Conservation (phyloP, 2,113 vertebrate species). For the Gila orcuttii region DNA sequence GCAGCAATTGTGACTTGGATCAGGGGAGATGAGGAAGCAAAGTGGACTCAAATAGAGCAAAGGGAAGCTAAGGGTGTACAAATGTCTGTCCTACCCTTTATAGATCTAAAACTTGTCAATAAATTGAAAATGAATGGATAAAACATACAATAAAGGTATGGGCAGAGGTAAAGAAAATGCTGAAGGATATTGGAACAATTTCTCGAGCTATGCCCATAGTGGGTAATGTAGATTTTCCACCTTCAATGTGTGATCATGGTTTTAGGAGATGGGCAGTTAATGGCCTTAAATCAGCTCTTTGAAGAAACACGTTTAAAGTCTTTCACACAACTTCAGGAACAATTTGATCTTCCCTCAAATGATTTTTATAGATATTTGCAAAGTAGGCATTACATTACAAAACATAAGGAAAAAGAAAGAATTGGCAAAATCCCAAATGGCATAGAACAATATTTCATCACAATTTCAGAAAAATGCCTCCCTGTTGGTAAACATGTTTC, state of each 20-base stretch:
- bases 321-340: neutral
- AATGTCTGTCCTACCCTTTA: too few species aligned
- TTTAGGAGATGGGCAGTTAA: neutral
- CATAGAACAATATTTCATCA: neutral
- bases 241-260: neutral
- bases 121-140: slow-evolving; percentile 11
- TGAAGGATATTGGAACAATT: neutral
- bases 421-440: too few species aligned
- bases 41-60: slow-evolving; percentile 1
- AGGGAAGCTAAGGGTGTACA: neutral
- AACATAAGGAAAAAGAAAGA: neutral
- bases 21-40: neutral
- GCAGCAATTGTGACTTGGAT: slow-evolving; percentile 14
- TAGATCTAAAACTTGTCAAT: neutral
- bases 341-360: neutral
- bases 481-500: too few species aligned
- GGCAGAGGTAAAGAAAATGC: neutral
- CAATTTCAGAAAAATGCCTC: neutral
- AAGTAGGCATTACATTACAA: neutral
- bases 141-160: neutral
- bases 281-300: neutral
- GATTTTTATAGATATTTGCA: neutral
- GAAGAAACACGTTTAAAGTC: neutral
- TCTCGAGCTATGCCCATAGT: neutral
- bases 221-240: neutral